These are phyloP conservation scores for Cydia splendana DNA, from an alignment of 1,140 invertebrate genomes.

Conservation along the genomic window DNA sequence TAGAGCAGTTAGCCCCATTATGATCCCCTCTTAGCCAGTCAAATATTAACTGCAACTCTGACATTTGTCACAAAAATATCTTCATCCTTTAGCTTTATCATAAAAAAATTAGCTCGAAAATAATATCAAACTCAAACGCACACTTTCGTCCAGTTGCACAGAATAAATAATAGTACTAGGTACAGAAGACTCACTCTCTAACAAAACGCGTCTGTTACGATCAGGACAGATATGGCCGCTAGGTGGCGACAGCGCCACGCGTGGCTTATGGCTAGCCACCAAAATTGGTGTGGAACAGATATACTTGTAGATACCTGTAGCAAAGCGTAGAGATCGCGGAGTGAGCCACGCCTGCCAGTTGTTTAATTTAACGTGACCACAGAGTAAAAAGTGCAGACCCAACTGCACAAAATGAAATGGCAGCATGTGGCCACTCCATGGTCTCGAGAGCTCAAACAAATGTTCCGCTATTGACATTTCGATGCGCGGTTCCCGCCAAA, in stretches of 20 bases:
- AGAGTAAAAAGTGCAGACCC: slow-evolving; percentile 41
- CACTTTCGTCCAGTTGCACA: slow-evolving; percentile 1
- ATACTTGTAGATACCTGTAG: too few species aligned
- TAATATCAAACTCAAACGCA: not conserved
- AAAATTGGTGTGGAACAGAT: too few species aligned
- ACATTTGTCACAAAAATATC: not conserved
- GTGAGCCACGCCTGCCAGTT: too few species aligned
- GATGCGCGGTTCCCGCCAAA: slow-evolving; percentile 26
- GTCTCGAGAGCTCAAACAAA: slow-evolving; percentile 53
- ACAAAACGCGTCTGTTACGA: too few species aligned
- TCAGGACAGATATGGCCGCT: too few species aligned
- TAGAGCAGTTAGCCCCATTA: too few species aligned
- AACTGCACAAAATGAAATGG: slow-evolving; percentile 50
- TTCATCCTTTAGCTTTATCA: not conserved
- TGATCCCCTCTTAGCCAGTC: too few species aligned
- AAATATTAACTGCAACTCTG: not conserved
- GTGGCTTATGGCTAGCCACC: too few species aligned
- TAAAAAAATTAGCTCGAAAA: not conserved
- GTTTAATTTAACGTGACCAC: not conserved
- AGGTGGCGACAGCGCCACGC: too few species aligned
- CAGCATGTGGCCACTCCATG: slow-evolving; percentile 56
- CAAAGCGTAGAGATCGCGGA: too few species aligned
- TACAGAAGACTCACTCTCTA: too few species aligned
- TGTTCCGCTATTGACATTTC: slow-evolving; percentile 45
- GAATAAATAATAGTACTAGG: too few species aligned